Conservation (phyloP, 2,888 invertebrate genomes). For the Microplitis manilae region DNA sequence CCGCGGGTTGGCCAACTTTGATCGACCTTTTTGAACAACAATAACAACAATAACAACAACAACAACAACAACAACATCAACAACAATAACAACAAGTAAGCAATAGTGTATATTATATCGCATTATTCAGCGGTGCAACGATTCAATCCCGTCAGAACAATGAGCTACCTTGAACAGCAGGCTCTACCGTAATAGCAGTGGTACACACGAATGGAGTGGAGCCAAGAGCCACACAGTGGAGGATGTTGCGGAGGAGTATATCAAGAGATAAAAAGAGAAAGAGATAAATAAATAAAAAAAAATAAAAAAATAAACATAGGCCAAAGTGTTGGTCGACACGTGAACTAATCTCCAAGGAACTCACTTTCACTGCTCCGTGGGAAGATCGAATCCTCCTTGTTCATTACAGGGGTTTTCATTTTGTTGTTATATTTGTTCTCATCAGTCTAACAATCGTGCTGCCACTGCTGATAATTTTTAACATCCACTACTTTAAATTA, state of each 20-base stretch:
- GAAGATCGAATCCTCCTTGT: conserved; percentile 56
- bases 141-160: conserved; percentile 59
- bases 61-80: neutral
- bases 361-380: conserved; percentile 65
- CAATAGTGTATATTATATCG: conserved; percentile 44
- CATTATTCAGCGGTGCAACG: conserved; percentile 48
- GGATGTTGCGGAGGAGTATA: conserved; percentile 55
- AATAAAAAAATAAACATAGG: conserved; percentile 35
- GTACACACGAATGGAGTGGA: conserved; percentile 31
- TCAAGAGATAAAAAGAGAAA: neutral
- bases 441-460: conserved; percentile 1
- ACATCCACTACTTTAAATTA: conserved; percentile 6
- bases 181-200: conserved; percentile 22
- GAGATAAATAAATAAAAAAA: conserved; percentile 6
- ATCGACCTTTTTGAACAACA: conserved; percentile 56
- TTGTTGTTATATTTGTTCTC: conserved; percentile 10
- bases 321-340: conserved; percentile 57
- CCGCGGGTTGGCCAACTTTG: conserved; percentile 53
- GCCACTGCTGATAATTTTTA: conserved; percentile 14
- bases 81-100: conserved; percentile 42
- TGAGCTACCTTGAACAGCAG: conserved; percentile 61
- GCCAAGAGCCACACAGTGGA: conserved; percentile 31
- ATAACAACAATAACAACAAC: neutral
- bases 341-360: conserved; percentile 57
- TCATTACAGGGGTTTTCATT: conserved; percentile 51